Evolutionary conservation across 30 jellyfish, hydroid and myxozoan species (phyloP), one percentile per base, ranked within the genome.

Genomic region (Pelagia noctiluca): DNA sequence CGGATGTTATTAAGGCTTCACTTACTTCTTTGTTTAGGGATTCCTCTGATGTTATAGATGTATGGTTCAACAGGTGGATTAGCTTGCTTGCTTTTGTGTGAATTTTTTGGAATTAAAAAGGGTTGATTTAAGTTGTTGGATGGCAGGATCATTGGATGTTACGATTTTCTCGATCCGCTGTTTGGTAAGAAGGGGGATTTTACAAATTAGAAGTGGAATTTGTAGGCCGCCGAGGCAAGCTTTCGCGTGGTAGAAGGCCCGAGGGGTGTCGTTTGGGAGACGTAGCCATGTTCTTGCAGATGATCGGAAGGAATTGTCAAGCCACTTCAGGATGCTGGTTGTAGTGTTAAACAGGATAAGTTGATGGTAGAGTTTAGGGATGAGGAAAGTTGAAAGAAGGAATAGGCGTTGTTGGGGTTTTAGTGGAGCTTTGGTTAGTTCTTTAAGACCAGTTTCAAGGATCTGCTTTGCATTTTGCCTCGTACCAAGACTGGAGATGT

Each of bases 231-330:
- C 78, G 32, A 16, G 54, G 8, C 25, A 0, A 8, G 50, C 50
- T 16, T 1, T 65, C 1, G 78, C 78, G 33, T 65, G 78, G 52
- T 22, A 65, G 16, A 5, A 42, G 12, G 57, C 57, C 16, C 8
- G 8, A 5, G 57, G 57, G 57, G 57, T 42, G 57, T 65, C 78
- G 22, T 65, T 65, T 8, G 63, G 78, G 25, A 65, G 24, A 11
- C 78, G 63, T 0, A 26, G 33, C 78, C 78, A 65, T n/a, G 13
- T 65, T 23, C 65, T 23, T 26, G 33, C 52, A 22, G 78, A 52
- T 8, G 57, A 42, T 42, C 57, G 8, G 57, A 42, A 5, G 57
- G 12, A 5, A 5, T 42, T 42, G 57, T 65, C 78, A 16, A 65
- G 12, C 78, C 78, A 65, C 23, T 24, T 65, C 22, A 65, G 78